phyloP scores from a whole-genome alignment of 1,140 invertebrate genomes.

The Chrysomallon squamiferum region DNA sequence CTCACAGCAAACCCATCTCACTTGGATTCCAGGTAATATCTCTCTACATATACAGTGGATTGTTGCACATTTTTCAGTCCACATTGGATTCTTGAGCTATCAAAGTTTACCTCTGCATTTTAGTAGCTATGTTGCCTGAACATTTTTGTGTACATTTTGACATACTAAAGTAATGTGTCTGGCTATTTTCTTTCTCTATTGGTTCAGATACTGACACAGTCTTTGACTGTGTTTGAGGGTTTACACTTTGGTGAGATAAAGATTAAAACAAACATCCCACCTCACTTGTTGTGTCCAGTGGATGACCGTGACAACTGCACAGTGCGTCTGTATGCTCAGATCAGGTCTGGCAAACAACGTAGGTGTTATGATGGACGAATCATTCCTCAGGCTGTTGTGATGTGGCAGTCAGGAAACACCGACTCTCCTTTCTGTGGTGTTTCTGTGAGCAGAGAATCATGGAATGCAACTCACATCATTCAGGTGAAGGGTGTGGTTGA shows the following conservation, averaged over 20 bases:
- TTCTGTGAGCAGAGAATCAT: conserved; percentile 9
- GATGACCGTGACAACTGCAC: conserved; percentile 32
- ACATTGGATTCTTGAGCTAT: background rate
- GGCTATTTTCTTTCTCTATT: too few relatives aligned
- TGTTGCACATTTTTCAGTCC: background rate
- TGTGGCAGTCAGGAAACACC: background rate
- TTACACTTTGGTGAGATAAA: too few relatives aligned
- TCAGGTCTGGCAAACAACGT: conserved; percentile 21
- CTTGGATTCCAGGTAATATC: conserved; percentile 23
- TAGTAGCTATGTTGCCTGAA: background rate
- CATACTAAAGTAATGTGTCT: too few relatives aligned
- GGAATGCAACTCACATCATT: conserved; percentile 13
- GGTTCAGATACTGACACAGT: conserved; percentile 23
- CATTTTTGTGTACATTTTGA: background rate
- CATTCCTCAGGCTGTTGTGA: conserved; percentile 37
- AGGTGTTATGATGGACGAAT: conserved; percentile 29
- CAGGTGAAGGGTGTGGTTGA: conserved; percentile 32
- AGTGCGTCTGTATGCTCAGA: conserved; percentile 12
- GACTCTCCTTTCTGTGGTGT: conserved; percentile 28
- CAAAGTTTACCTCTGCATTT: background rate
- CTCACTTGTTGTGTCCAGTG: conserved; percentile 30
- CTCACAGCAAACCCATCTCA: conserved; percentile 18
- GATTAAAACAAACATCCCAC: conserved; percentile 27
- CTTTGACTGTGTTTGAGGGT: conserved; percentile 30
- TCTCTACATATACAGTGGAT: background rate